Conservation (phyloP, 2,888 invertebrate genomes). For the Xestia sexstrigata region DNA sequence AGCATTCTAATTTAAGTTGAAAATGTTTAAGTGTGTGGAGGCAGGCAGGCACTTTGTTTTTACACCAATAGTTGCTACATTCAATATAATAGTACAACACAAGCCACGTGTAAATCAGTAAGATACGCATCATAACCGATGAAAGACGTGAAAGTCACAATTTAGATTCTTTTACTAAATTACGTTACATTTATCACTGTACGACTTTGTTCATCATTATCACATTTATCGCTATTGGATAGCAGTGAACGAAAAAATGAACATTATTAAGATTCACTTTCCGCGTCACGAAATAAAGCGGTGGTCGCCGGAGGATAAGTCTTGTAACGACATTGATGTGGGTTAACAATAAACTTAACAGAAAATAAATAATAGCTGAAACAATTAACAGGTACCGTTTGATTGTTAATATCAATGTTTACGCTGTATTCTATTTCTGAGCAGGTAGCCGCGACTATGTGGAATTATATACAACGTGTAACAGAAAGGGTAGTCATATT, state of each 20-base stretch:
- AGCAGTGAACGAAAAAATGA: too few relatives aligned
- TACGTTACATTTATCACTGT: neutral
- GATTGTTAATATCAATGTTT: too few relatives aligned
- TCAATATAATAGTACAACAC: neutral
- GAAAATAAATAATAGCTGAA: slow-evolving; percentile 68
- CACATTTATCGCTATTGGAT: neutral
- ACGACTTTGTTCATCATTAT: neutral
- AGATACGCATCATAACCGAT: neutral
- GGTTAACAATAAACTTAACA: slow-evolving; percentile 70
- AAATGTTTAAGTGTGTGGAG: neutral
- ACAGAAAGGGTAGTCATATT: too few relatives aligned
- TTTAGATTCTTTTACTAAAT: slow-evolving; percentile 13
- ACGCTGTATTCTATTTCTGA: too few relatives aligned
- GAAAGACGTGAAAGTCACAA: slow-evolving; percentile 7
- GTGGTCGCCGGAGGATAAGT: slow-evolving; percentile 54
- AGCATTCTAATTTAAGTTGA: neutral
- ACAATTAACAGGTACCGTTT: slow-evolving; percentile 40
- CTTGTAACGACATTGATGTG: slow-evolving; percentile 71
- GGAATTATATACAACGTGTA: too few relatives aligned
- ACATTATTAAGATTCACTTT: slow-evolving; percentile 65
- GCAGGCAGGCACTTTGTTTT: neutral
- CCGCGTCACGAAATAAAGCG: slow-evolving; percentile 45
- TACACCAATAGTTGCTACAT: too few relatives aligned
- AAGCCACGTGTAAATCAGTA: neutral
- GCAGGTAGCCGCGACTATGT: too few relatives aligned